A percentile compares a stretch with the other conserved stretches of the same genome.
Evolutionary conservation across 2,113 vertebrate genomes (phyloP).

Genomic region (Chamaea fasciata): DNA sequence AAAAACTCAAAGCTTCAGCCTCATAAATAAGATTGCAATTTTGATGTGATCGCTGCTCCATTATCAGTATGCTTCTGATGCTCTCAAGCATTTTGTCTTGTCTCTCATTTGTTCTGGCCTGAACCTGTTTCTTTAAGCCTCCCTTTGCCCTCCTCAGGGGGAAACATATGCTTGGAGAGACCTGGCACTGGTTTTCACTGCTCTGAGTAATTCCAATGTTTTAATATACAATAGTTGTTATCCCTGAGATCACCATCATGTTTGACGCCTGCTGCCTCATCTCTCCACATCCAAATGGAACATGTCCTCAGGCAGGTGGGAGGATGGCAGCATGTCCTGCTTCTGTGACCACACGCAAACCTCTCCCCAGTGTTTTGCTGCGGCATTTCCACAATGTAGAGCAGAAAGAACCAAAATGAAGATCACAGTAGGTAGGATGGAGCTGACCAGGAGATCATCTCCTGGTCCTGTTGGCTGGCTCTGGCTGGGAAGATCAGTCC

Average conservation of each 20-base stretch:
- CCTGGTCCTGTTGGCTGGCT: not conserved
- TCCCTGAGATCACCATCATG: not conserved
- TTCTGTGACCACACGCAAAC: accelerated
- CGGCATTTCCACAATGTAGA: not conserved
- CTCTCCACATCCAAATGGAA: not conserved
- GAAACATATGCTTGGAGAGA: not conserved
- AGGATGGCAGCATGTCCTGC: not conserved
- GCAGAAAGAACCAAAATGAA: not conserved
- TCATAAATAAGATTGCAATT: not conserved
- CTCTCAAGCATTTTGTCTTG: not conserved
- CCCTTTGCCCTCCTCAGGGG: not conserved
- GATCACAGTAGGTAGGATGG: not conserved
- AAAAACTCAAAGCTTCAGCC: not conserved
- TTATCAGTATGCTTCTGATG: not conserved
- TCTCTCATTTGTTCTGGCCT: not conserved
- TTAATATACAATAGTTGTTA: not conserved
- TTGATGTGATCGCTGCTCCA: not conserved
- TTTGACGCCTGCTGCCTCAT: not conserved
- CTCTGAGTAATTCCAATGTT: not conserved
- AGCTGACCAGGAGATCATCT: not conserved
- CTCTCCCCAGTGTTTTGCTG: not conserved
- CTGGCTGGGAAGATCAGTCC: not conserved
- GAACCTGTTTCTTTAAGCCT: not conserved
- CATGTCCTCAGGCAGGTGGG: not conserved
- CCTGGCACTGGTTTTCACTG: not conserved